Conservation (phyloP, 2,113 vertebrate genomes). For the Myiagra hebetior region DNA sequence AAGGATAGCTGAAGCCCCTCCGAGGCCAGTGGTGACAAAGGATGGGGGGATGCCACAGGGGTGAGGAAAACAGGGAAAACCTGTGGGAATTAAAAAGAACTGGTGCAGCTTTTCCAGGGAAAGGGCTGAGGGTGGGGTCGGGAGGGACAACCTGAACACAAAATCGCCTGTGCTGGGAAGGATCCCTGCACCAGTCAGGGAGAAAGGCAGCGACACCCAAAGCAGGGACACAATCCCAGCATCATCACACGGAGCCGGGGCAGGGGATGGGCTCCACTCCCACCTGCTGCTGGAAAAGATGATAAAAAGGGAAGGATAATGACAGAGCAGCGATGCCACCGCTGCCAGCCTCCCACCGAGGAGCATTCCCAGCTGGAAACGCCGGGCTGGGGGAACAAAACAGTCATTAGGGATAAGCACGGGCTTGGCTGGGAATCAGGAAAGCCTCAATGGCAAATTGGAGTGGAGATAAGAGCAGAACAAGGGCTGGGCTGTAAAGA, state of each 20-base stretch:
- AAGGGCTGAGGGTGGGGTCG: background rate
- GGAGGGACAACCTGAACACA: background rate
- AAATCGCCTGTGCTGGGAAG: fast-evolving
- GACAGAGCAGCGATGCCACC: background rate
- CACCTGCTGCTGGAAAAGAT: background rate
- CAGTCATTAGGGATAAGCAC: background rate
- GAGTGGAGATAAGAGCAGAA: background rate
- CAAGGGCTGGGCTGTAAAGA: background rate
- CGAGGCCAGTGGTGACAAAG: background rate
- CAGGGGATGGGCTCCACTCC: background rate
- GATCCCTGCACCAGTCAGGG: background rate
- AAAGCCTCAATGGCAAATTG: background rate
- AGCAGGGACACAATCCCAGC: background rate
- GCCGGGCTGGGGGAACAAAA: background rate
- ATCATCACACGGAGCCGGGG: fast-evolving
- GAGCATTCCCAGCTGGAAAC: background rate
- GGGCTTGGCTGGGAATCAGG: background rate
- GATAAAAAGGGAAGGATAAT: background rate
- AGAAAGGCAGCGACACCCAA: background rate
- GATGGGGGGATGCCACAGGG: fast-evolving
- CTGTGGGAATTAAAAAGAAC: background rate
- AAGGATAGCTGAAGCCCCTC: background rate
- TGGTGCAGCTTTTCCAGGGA: background rate
- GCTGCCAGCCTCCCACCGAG: background rate
- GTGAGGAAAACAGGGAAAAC: background rate